Percentiles rank a stretch among this genome's conserved stretches.
Conservation (phyloP, 2,888 invertebrate genomes). For the Cantharis rufa region DNA sequence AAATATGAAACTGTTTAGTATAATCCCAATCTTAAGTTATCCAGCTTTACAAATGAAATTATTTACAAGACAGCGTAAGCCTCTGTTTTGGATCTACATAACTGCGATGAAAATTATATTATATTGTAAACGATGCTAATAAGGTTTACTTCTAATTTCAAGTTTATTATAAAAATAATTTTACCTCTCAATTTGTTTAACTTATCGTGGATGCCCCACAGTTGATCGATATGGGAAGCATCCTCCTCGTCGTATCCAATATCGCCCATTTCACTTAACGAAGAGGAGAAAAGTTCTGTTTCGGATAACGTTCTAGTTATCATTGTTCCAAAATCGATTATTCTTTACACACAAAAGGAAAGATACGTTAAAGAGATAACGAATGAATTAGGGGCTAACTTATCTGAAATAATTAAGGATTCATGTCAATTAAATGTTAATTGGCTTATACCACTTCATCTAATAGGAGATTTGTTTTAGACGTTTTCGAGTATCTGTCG, state of each 20-base stretch:
- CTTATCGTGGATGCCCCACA: slow-evolving; percentile 49
- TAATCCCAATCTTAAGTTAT: background rate
- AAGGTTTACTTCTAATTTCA: background rate
- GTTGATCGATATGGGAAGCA: slow-evolving; percentile 43
- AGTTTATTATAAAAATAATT: background rate
- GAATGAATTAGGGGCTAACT: background rate
- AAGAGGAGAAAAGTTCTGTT: slow-evolving; percentile 34
- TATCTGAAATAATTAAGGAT: slow-evolving; percentile 13
- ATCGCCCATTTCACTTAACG: slow-evolving; percentile 21
- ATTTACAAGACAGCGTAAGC: background rate
- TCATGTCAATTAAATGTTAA: background rate
- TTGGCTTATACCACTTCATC: background rate
- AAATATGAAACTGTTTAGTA: background rate
- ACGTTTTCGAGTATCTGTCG: background rate
- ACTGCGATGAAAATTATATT: background rate
- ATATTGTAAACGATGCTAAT: background rate
- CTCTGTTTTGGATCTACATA: background rate
- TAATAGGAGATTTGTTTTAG: background rate
- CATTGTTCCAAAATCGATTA: background rate
- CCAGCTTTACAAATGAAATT: background rate
- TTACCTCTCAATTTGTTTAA: slow-evolving; percentile 46
- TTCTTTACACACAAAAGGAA: background rate
- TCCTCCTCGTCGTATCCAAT: slow-evolving; percentile 27
- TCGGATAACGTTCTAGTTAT: slow-evolving; percentile 3
- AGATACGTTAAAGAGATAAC: background rate